Evolutionary conservation across 1,140 invertebrate genomes (phyloP), one percentile per base, ranked within the genome.

Genomic region (Steinernema khuongi): DNA sequence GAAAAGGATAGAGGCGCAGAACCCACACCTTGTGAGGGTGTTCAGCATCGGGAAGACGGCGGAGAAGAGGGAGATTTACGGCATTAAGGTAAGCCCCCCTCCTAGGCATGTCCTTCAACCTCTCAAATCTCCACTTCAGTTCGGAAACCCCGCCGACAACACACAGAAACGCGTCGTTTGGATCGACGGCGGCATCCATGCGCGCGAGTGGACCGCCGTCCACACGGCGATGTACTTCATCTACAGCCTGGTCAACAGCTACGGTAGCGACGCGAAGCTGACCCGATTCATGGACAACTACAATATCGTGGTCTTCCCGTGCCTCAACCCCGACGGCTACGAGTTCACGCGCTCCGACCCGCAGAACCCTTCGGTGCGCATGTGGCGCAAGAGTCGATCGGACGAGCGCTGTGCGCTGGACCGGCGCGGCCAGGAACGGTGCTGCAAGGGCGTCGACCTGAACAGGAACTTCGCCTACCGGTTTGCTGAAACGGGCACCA

Each of bases 171-270:
- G 82, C 22, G 77, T 76, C 17, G 78, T 85, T 30, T 87, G 85
- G 82, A 81, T 87, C 28, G 86, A 87, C 70, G 85, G 81, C 19
- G 85, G 86, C 18, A 87, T 85, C 50, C 86, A 86, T 75, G 85
- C 82, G 2, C 74, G 85, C 36, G 82, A 87, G 74, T 87, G 86
- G 86, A 83, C 85, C 28, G 74, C 86, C 1, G 80, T 85, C 18
- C 86, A 87, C 28, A 86, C 85, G 1, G 79, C 81, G 1, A 50
- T 86, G 2, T 87, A 83, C 70, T 86, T 87, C 67, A 83, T 86
- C 26, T 77, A 86, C 68, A 22, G 67, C 0, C 19, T 75, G 18
- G 4, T 32, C 72, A 75, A 73, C 1, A 19, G 18, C 71, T 36
- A 74, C 19, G 31, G 72, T 22, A 60, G 2, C 4, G 50, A 60